Base-by-base conservation (phyloP, 2,888 invertebrate genomes). In the Julus scandinavius region DNA sequence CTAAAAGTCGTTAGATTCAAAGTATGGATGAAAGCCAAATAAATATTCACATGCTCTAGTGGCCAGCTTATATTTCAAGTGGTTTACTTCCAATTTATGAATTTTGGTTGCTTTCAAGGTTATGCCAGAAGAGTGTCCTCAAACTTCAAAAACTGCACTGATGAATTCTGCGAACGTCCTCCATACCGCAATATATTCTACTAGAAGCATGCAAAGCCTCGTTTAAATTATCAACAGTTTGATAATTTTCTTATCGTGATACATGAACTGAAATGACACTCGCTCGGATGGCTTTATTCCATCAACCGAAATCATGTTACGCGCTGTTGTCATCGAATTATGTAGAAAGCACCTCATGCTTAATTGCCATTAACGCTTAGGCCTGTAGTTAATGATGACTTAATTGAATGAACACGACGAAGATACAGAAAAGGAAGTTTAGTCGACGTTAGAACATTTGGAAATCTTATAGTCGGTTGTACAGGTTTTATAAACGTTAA, bases 201-300 rank as follows among this genome's bases (percentile, higher is more conserved):
- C 45, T 45, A 45, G 45, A 45, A 45, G 45, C 45, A 45, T 45
- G 45, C 7, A 63, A n/a, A 72, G 72, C 29, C 80, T 4, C 38
- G 29, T 80, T 80, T 80, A 38, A 80, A 80, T 80, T 80, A 80
- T 80, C 80, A 80, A 11, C 15, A 17, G 54, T 54, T 54, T 54
- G 54, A 54, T 54, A 54, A 29, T 80, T 54, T 80, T 80, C 80
- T 80, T 80, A 80, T 80, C 80, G 80, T 80, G 13, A 80, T 7
- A 13, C 80, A 38, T 80, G 80, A 80, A 38, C 80, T 38, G 80
- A 38, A 80, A 80, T 38, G 80, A 13, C 38, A 13, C 38, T 80
- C 80, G 80, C 80, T 80, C 80, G 80, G 80, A 80, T 80, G 80
- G 38, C 80, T 80, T 80, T 80, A 80, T 80, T 80, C 38, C 80